Percentiles rank a stretch among this genome's conserved stretches.
These are phyloP conservation scores for Leucophenga maculata DNA, from an alignment of 2,888 invertebrate genomes.

Conservation along the genomic window DNA sequence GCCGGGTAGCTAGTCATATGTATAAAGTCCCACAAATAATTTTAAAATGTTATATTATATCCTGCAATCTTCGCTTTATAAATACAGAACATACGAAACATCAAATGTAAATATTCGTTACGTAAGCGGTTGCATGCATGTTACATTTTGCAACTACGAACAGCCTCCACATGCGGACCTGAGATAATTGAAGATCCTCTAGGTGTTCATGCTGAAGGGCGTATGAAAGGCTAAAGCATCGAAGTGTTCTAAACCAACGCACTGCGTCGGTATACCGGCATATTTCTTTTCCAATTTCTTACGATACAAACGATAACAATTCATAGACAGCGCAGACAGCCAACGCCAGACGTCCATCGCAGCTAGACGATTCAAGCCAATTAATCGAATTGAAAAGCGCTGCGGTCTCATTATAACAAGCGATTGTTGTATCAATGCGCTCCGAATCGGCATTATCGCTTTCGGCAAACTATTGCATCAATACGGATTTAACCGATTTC, in stretches of 20 bases:
- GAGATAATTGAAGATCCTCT: no score
- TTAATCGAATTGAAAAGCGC: slow-evolving; percentile 96
- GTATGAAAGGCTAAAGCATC: slow-evolving; percentile 93
- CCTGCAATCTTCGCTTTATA: no score
- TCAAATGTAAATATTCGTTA: no score
- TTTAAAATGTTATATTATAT: no score
- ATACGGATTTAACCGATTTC: slow-evolving; percentile 95
- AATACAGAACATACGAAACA: no score
- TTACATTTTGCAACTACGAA: no score
- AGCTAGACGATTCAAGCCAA: slow-evolving; percentile 97
- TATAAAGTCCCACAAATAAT: no score
- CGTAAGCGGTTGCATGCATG: no score
- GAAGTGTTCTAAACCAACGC: slow-evolving; percentile 78
- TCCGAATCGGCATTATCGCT: slow-evolving; percentile 92
- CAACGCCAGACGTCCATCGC: slow-evolving; percentile 95
- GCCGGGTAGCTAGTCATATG: no score
- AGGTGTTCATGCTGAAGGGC: no score
- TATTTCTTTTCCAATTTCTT: slow-evolving; percentile 79
- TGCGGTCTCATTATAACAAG: slow-evolving; percentile 98
- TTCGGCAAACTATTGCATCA: slow-evolving; percentile 96
- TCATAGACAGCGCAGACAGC: slow-evolving; percentile 95
- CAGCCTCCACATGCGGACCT: no score
- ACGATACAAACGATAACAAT: slow-evolving; percentile 89
- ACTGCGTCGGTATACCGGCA: slow-evolving; percentile 60
- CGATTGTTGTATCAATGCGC: slow-evolving; percentile 97